phyloP scores from a whole-genome alignment of 1,140 invertebrate species.

The Drosophila hydei region DNA sequence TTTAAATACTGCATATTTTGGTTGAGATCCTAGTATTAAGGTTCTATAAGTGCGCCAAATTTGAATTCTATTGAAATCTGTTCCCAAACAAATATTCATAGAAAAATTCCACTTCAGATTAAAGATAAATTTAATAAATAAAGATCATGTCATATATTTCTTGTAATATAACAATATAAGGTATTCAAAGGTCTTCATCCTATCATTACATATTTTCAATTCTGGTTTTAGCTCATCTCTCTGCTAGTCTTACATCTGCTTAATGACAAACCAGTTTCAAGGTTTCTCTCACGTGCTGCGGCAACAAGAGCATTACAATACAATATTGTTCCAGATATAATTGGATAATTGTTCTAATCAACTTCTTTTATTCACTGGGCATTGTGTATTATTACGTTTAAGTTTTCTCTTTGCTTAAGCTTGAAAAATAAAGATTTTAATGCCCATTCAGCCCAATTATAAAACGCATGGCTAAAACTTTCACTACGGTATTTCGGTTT shows the following conservation, averaged over 20 bases:
- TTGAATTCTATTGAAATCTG: too few species aligned
- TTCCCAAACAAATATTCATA: too few species aligned
- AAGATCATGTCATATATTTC: not conserved
- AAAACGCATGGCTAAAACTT: conserved; percentile 47
- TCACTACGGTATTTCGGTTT: conserved; percentile 35
- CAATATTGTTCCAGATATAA: conserved; percentile 17
- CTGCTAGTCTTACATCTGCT: conserved; percentile 30
- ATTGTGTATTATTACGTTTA: not conserved
- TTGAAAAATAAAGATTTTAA: conserved; percentile 37
- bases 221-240: conserved; percentile 40
- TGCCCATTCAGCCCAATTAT: conserved; percentile 44
- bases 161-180: not conserved
- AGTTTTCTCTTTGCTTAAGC: conserved; percentile 3
- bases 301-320: conserved; percentile 7
- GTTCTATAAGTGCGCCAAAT: too few species aligned
- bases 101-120: too few species aligned
- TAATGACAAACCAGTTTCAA: conserved; percentile 60
- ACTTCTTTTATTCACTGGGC: too few species aligned
- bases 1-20: too few species aligned
- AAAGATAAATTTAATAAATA: too few species aligned
- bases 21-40: too few species aligned
- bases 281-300: conserved; percentile 36
- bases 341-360: conserved; percentile 2
- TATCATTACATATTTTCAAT: not conserved
- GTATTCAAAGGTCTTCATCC: conserved; percentile 26